A percentile compares a stretch with the other conserved stretches of the same genome.
phyloP scores from a whole-genome alignment of 2,888 invertebrate genomes.

The Zootermopsis nevadensis region DNA sequence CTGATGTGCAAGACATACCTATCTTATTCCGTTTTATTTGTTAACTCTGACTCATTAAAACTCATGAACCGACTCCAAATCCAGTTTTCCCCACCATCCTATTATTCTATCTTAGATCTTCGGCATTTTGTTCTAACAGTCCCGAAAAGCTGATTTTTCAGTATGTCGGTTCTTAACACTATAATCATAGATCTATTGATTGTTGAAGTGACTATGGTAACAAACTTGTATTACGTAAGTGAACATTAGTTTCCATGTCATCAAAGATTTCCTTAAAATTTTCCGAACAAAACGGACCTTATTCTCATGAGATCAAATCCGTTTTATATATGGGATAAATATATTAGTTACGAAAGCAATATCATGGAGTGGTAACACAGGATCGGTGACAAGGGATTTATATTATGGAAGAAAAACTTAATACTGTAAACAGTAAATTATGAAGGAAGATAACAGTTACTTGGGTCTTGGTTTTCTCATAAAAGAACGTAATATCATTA shows the following conservation, averaged over 20 bases:
- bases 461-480: not conserved
- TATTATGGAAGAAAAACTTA: not conserved
- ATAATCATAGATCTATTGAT: too few species aligned
- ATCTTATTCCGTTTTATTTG: too few species aligned
- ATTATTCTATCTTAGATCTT: too few species aligned
- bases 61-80: too few species aligned
- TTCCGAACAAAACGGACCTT: not conserved
- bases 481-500: conserved; percentile 21
- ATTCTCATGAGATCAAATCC: not conserved
- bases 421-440: not conserved
- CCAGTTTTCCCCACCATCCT: too few species aligned
- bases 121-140: too few species aligned
- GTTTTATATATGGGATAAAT: not conserved
- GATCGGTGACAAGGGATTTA: not conserved
- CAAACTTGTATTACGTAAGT: not conserved
- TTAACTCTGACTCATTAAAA: too few species aligned
- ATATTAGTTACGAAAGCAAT: not conserved
- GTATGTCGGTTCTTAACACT: too few species aligned
- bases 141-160: too few species aligned
- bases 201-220: too few species aligned
- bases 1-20: too few species aligned
- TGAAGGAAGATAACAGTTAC: not conserved
- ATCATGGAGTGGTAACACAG: not conserved
- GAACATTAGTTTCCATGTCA: not conserved
- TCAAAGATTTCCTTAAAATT: not conserved